Evolutionary conservation across 1,140 invertebrate genomes (phyloP).

Genomic region (Bombus fervidus): DNA sequence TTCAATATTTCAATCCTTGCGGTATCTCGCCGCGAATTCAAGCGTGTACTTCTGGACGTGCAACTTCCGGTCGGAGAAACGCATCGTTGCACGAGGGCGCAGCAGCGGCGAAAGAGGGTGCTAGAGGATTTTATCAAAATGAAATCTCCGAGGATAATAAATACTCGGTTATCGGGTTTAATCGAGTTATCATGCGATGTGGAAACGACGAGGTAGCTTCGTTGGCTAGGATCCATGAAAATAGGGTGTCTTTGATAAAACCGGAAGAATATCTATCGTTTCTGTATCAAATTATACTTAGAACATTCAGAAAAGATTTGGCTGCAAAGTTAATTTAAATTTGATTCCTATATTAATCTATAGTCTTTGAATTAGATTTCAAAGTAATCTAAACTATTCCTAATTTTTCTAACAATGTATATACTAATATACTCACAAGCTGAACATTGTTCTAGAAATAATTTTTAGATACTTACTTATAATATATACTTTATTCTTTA

Average conservation of each 20-base stretch:
- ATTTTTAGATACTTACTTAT: too few species aligned
- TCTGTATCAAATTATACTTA: background rate
- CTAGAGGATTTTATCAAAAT: constrained; percentile 66
- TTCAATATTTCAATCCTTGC: constrained; percentile 32
- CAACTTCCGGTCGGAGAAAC: constrained; percentile 36
- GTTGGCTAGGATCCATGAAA: constrained; percentile 28
- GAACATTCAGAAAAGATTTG: background rate
- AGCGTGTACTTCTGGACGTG: constrained; percentile 14
- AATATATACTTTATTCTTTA: too few species aligned
- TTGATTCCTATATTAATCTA: too few species aligned
- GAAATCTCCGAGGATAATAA: constrained; percentile 77
- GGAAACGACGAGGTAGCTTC: constrained; percentile 32
- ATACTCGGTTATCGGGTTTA: constrained; percentile 74
- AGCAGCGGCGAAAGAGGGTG: background rate
- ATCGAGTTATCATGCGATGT: constrained; percentile 71
- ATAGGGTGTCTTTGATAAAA: constrained; percentile 4
- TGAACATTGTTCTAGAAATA: too few species aligned
- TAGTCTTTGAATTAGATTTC: too few species aligned
- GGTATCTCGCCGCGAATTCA: constrained; percentile 22
- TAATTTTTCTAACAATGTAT: background rate
- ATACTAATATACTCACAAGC: too few species aligned
- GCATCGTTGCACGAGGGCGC: background rate
- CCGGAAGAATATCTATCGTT: background rate
- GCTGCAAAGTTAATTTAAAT: background rate
- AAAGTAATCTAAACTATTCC: background rate